These are phyloP conservation scores for Panzeria rudis DNA, from an alignment of 2,888 invertebrate genomes.

Conservation along the genomic window DNA sequence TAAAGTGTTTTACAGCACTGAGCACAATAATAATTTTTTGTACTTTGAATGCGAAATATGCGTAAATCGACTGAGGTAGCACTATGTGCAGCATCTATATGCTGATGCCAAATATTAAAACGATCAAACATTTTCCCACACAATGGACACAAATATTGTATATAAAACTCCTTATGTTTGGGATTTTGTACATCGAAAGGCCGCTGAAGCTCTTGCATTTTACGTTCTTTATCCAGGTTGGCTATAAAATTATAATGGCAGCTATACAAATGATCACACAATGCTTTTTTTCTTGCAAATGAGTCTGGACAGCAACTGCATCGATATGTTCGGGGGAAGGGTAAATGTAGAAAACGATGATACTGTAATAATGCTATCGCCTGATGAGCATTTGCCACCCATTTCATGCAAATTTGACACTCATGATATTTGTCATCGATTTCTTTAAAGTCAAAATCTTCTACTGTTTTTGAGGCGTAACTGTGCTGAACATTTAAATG, in stretches of 20 bases:
- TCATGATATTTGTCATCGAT: conserved; percentile 78
- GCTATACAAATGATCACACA: conserved; percentile 74
- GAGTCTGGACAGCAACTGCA: conserved; percentile 78
- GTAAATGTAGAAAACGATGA: conserved; percentile 79
- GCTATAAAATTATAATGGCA: conserved; percentile 70
- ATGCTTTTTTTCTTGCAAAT: conserved; percentile 77
- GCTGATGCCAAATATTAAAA: conserved; percentile 78
- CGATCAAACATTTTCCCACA: conserved; percentile 78
- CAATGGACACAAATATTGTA: conserved; percentile 77
- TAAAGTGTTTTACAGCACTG: conserved; percentile 79
- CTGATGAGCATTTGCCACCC: conserved; percentile 79
- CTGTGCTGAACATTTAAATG: conserved; percentile 78
- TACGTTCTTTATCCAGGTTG: conserved; percentile 73
- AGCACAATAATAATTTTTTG: conserved; percentile 78
- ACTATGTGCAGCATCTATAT: conserved; percentile 77
- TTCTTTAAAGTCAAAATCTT: conserved; percentile 78
- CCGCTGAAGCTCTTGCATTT: conserved; percentile 68
- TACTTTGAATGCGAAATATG: conserved; percentile 78
- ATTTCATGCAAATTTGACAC: conserved; percentile 78
- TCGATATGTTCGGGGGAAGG: conserved; percentile 77
- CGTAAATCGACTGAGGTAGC: conserved; percentile 77
- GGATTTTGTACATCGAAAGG: conserved; percentile 42
- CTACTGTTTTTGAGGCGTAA: conserved; percentile 76
- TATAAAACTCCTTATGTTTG: conserved; percentile 70
- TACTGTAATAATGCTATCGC: conserved; percentile 79